Evolutionary conservation across 2,888 invertebrate genomes (phyloP).

Genomic region (Mythimna albipuncta): DNA sequence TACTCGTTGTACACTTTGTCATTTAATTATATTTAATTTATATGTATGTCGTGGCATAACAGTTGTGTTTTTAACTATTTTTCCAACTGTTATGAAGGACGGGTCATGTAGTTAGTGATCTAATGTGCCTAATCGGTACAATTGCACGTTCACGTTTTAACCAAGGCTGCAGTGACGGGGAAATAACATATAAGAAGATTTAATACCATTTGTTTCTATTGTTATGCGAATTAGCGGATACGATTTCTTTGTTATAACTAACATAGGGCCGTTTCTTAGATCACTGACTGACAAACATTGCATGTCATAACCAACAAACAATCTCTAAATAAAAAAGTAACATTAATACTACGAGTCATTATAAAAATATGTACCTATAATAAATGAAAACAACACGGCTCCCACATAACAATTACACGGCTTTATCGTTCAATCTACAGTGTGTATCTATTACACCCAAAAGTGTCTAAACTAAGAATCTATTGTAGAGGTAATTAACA

Average conservation of each 20-base stretch:
- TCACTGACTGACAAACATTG: constrained; percentile 4
- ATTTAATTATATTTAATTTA: constrained; percentile 57
- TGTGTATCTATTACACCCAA: constrained; percentile 47
- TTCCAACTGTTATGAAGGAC: constrained; percentile 32
- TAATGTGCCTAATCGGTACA: constrained; percentile 27
- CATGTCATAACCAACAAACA: background rate
- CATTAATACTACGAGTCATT: constrained; percentile 13
- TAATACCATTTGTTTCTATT: constrained; percentile 2
- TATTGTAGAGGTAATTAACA: constrained; percentile 52
- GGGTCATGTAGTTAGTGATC: constrained; percentile 20
- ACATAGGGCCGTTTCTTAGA: background rate
- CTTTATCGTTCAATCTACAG: constrained; percentile 48
- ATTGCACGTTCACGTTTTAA: constrained; percentile 26
- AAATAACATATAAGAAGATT: background rate
- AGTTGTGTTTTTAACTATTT: constrained; percentile 42
- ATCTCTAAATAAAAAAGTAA: background rate
- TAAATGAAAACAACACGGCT: constrained; percentile 33
- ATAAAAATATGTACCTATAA: constrained; percentile 30
- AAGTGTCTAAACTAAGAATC: constrained; percentile 50
- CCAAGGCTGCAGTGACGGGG: constrained; percentile 13
- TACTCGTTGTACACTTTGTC: constrained; percentile 35
- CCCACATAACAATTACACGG: constrained; percentile 37
- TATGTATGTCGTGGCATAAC: constrained; percentile 43
- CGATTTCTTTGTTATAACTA: background rate
- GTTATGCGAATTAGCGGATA: background rate